Evolutionary conservation across 2,888 invertebrate genomes (phyloP), one percentile per base, ranked within the genome.

Genomic region (Dromius quadrimaculatus): DNA sequence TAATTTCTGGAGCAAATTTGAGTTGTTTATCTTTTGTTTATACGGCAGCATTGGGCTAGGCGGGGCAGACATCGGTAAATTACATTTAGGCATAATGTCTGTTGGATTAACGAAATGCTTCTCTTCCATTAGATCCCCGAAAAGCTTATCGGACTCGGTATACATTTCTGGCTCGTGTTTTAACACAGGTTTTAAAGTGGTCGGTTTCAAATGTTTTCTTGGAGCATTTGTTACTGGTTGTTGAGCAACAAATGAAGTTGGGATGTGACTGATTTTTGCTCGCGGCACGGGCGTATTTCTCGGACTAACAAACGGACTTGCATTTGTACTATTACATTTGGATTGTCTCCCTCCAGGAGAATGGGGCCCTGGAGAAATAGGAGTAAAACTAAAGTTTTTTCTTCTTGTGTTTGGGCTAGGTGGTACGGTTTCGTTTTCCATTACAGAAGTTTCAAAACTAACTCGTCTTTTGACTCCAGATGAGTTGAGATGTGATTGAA

Each of bases 251-350:
- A 68, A 78, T 73, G 43, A 77, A 74, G 43, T 76, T 84, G 1
- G 85, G 81, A 74, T 84, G 87, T 50, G 87, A 85, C 86, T 86
- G 74, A 85, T 86, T 19, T 89, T 85, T 0, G 88, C 88, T 19
- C 92, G 86, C 2, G 89, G 88, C 61, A 92, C 88, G 2, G 92
- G 92, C 0, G 93, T 91, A 76, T 90, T 88, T 47, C 91, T 84
- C 0, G 94, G 94, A 75, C 93, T 93, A 9, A 94, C 92, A 80
- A 94, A 94, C 0, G 92, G 92, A 80, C 91, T 91, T 19, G 89
- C 91, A 62, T 88, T 89, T 0, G 90, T 89, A 75, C 90, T 91
- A 73, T 88, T 89, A 20, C 86, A 85, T 75, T 86, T 87, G 1
- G 87, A 87, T 19, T 85, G 84, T 8, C 83, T 84, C 64, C 69